phyloP scores from a whole-genome alignment of 2,797 vertebrate genomes.

The Psittacula echo region DNA sequence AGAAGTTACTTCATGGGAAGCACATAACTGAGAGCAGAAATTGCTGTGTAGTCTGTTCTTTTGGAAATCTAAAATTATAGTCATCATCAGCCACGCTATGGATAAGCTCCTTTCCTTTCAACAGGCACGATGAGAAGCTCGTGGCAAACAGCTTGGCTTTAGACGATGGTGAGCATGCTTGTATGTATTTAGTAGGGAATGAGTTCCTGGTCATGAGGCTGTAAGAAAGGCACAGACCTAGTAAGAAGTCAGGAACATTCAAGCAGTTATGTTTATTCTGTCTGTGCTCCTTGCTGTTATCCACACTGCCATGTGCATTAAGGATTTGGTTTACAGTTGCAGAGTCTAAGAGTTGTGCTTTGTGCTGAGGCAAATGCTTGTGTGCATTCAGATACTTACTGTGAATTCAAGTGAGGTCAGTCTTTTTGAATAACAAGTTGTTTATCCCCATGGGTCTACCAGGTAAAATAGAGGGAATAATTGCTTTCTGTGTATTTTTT shows the following conservation, averaged over 20 bases:
- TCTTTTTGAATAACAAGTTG: neutral
- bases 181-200: neutral
- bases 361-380: neutral
- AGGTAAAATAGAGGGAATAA: neutral
- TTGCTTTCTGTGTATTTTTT: neutral
- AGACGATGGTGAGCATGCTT: neutral
- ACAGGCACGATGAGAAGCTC: neutral
- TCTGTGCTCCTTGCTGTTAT: neutral
- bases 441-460: neutral
- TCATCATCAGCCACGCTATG: rapidly evolving
- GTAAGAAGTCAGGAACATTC: too few species aligned
- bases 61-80: neutral
- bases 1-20: neutral
- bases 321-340: neutral
- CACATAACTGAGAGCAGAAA: neutral
- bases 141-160: neutral
- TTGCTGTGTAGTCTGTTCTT: neutral
- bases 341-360: neutral
- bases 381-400: neutral
- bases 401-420: neutral
- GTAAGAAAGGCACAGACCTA: neutral
- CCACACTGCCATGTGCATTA: neutral
- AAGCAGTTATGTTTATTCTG: too few species aligned
- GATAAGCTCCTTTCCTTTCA: neutral
- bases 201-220: neutral